These are phyloP conservation scores for Pongo pygmaeus DNA, from an alignment of 2,113 vertebrate genomes.

Conservation along the genomic window DNA sequence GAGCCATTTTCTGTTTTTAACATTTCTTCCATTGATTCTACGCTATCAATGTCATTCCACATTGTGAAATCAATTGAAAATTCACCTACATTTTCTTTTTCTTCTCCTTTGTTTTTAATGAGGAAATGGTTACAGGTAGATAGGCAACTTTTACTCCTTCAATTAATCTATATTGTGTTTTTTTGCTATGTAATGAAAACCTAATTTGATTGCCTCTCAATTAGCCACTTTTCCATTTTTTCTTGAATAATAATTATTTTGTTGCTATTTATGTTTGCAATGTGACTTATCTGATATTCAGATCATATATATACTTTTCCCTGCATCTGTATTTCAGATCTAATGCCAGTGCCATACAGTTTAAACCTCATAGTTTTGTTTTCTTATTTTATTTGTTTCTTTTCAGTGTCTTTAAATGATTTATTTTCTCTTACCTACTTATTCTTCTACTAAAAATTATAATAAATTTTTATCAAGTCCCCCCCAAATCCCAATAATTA, in stretches of 20 bases:
- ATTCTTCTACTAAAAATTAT: background rate
- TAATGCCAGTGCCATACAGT: background rate
- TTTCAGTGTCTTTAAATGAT: background rate
- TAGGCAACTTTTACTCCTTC: background rate
- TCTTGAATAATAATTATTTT: background rate
- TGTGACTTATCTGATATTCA: background rate
- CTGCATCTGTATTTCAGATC: background rate
- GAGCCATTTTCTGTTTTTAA: background rate
- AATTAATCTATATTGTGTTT: background rate
- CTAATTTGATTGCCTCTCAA: background rate
- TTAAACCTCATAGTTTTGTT: background rate
- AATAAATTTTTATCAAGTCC: background rate
- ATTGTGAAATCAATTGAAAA: background rate
- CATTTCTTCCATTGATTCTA: background rate
- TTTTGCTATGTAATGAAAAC: background rate
- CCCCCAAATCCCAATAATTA: background rate
- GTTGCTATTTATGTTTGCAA: background rate
- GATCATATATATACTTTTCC: background rate
- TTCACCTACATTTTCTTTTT: background rate
- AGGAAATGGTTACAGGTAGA: background rate
- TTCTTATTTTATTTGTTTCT: background rate
- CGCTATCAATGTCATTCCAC: background rate
- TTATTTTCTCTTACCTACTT: background rate
- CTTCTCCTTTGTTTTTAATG: background rate
- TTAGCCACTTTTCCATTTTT: background rate